These are phyloP conservation scores for Nephrotoma flavescens DNA, from an alignment of 2,888 invertebrate genomes.

Conservation along the genomic window DNA sequence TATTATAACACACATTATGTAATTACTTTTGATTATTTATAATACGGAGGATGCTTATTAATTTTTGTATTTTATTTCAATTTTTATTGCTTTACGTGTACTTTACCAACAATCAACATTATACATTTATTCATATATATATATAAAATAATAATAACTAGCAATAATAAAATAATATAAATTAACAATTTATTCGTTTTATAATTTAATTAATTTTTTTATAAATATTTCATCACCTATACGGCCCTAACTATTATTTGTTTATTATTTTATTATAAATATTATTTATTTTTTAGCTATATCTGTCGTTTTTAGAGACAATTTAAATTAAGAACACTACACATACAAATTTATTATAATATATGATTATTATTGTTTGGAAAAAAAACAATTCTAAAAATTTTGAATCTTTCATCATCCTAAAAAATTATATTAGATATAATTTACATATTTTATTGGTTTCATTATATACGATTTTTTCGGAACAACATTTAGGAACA, in stretches of 20 bases:
- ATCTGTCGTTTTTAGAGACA: background rate
- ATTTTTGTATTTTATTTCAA: background rate
- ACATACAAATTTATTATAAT: background rate
- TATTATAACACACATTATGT: background rate
- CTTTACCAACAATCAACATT: background rate
- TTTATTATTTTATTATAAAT: background rate
- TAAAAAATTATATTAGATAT: background rate
- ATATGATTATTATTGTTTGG: background rate
- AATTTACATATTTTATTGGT: background rate
- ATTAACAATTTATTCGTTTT: background rate
- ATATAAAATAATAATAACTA: background rate
- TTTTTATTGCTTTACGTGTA: background rate
- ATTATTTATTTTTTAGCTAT: background rate
- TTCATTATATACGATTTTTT: background rate
- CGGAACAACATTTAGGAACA: background rate
- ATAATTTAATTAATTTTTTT: background rate
- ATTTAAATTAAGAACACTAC: background rate
- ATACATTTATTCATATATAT: background rate
- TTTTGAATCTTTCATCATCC: background rate
- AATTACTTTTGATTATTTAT: conserved; percentile 1
- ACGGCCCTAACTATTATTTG: background rate
- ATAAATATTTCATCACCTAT: background rate
- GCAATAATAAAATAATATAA: background rate
- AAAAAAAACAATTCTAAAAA: background rate
- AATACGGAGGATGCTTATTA: background rate